Conservation (phyloP, 2,888 invertebrate genomes). For the Drosophila fulvimacula region DNA sequence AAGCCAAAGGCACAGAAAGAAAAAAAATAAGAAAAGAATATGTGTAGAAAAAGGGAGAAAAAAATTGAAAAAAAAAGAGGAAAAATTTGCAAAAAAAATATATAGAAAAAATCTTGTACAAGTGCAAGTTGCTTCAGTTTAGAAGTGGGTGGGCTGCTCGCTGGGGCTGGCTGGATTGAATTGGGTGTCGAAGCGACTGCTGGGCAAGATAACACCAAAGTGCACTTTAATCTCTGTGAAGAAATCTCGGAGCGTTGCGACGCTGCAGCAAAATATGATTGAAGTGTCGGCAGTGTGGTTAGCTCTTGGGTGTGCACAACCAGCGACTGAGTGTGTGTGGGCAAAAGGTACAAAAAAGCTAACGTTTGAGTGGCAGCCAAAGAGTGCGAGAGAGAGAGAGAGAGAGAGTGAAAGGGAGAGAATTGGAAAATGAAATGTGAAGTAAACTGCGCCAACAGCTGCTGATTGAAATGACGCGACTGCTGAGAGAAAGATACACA, state of each 20-base stretch:
- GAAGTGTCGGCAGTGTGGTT: conserved; percentile 56
- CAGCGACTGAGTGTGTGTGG: conserved; percentile 31
- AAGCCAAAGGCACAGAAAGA: conserved; percentile 33
- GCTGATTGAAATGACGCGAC: conserved; percentile 66
- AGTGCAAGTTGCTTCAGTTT: conserved; percentile 66
- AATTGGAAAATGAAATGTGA: conserved; percentile 66
- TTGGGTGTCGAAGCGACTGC: conserved; percentile 69
- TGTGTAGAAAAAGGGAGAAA: too few relatives aligned
- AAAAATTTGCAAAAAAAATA: too few relatives aligned
- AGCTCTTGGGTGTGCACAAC: conserved; percentile 8
- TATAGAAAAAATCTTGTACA: conserved; percentile 56
- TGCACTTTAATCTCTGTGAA: conserved; percentile 80
- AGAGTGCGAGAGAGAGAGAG: conserved; percentile 27
- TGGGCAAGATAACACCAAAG: conserved; percentile 76
- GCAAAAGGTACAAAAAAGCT: conserved; percentile 54
- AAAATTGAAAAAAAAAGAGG: too few relatives aligned
- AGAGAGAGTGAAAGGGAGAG: conserved; percentile 49
- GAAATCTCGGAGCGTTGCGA: conserved; percentile 65
- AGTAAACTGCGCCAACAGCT: conserved; percentile 64
- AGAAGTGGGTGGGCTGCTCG: conserved; percentile 3
- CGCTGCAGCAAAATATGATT: conserved; percentile 74
- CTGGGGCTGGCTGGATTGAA: conserved; percentile 23
- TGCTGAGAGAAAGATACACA: background rate
- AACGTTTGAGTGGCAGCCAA: conserved; percentile 57
- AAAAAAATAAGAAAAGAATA: conserved; percentile 14